Evolutionary conservation across 2,797 vertebrate species (phyloP), one percentile per base, ranked within the genome.

Genomic region (Carapus acus): DNA sequence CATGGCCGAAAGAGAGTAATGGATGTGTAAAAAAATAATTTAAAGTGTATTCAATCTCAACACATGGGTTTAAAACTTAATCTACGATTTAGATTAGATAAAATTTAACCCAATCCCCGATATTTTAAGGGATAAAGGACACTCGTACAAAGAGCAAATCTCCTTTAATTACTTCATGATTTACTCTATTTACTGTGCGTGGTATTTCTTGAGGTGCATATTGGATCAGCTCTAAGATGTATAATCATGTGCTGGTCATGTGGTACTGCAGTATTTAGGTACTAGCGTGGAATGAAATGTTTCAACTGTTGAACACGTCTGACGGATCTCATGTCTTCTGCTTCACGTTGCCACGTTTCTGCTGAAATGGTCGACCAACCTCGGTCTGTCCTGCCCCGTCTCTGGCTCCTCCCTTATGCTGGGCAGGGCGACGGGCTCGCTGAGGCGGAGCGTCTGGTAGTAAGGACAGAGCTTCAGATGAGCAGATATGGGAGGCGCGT

Each of bases 391-490:
- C 49, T 36, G 46, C 44, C 23, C 49, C 45, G 20, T 2, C 14
- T 8, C 23, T 27, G 46, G 64, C 29, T 73, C 58, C 36, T 85
- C 78, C 0, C 39, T 76, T 86, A 94, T 86, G 76, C 87, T 84
- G 2, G 85, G 73, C 44, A 97, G 86, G 41, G 84, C 76, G 57
- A 94, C 68, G 0, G 83, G 90, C 6, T 91, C 77, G 0, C 34
- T 86, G 67, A 54, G 90, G n/a, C 0, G 49, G 46, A 85, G 86
- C 2, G 73, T 83, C 50, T 90, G 46, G 33, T 94, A 91, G 76
- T 89, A 93, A 31, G 91, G 89, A 58, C 94, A 97, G 33, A 74
- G 58, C 81, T 91, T 93, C 53, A 97, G 83, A 67, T 96, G 94
- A 63, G 90, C 85, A 0, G 93, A 89, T 78, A 96, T 91, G 19